Percentiles rank a stretch among this genome's conserved stretches.
phyloP scores from a whole-genome alignment of 2,113 vertebrate species.

The Myrmecophaga tridactyla region DNA sequence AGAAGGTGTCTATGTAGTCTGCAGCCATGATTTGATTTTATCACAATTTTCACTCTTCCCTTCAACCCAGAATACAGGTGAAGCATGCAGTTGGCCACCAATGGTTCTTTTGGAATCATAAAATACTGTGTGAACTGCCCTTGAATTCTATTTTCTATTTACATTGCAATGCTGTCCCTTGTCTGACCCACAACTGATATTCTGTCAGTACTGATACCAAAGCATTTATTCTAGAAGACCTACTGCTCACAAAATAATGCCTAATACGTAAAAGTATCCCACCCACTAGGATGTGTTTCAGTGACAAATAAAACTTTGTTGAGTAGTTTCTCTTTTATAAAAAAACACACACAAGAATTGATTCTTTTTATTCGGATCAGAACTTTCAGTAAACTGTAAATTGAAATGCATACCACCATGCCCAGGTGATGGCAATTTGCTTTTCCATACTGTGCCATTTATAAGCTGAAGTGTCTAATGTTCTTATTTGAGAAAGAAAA shows the following conservation, averaged over 20 bases:
- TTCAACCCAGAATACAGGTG: not conserved
- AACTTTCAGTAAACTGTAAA: constrained; percentile 14
- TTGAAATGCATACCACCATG: not conserved
- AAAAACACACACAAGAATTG: not conserved
- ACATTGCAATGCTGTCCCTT: not conserved
- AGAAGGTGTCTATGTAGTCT: not conserved
- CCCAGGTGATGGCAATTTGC: not conserved
- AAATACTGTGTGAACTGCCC: not conserved
- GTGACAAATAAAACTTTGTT: not conserved
- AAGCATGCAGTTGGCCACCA: not conserved
- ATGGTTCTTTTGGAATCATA: not conserved
- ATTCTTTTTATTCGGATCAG: not conserved
- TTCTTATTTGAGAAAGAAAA: constrained; percentile 25
- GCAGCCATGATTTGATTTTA: not conserved
- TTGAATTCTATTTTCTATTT: not conserved
- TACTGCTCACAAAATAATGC: not conserved
- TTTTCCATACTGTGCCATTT: not conserved
- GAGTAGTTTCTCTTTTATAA: not conserved
- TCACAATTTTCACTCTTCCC: not conserved
- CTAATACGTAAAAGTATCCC: not conserved
- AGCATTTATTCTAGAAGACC: not conserved
- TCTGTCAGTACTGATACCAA: not conserved
- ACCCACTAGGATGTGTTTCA: not conserved
- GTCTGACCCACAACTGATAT: not conserved
- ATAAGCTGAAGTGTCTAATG: not conserved